Percentiles rank a stretch among this genome's conserved stretches.
Evolutionary conservation across 2,888 invertebrate species (phyloP).

Genomic region (Hanleya hanleyi): DNA sequence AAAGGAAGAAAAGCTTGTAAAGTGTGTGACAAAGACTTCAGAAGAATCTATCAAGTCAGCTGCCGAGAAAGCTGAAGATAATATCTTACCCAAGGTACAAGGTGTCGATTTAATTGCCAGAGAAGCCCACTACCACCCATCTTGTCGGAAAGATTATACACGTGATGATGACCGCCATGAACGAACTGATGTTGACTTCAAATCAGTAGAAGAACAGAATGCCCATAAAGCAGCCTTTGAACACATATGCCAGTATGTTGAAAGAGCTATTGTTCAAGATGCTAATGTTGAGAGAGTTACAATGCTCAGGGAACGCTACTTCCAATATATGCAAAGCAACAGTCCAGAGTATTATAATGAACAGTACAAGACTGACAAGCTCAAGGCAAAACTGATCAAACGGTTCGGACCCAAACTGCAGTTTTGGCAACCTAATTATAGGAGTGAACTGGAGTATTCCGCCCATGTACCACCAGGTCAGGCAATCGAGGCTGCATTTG

Average conservation of each 20-base stretch:
- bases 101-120: not conserved
- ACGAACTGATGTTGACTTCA: not conserved
- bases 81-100: not conserved
- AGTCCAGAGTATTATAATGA: not conserved
- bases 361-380: not conserved
- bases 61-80: not conserved
- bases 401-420: not conserved
- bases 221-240: not conserved
- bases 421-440: conserved; percentile 14
- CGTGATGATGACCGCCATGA: not conserved
- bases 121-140: not conserved
- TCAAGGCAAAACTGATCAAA: not conserved
- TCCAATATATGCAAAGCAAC: not conserved
- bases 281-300: not conserved
- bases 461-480: not conserved
- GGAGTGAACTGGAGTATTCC: not conserved
- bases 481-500: not conserved
- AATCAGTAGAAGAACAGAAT: not conserved
- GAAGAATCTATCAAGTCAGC: not conserved
- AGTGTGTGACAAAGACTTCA: not conserved
- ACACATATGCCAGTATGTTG: not conserved
- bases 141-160: not conserved
- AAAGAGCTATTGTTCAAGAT: not conserved
- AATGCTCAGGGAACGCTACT: not conserved
- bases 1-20: not conserved